phyloP scores from a whole-genome alignment of 2,797 vertebrate genomes.

The Sebastes minor region DNA sequence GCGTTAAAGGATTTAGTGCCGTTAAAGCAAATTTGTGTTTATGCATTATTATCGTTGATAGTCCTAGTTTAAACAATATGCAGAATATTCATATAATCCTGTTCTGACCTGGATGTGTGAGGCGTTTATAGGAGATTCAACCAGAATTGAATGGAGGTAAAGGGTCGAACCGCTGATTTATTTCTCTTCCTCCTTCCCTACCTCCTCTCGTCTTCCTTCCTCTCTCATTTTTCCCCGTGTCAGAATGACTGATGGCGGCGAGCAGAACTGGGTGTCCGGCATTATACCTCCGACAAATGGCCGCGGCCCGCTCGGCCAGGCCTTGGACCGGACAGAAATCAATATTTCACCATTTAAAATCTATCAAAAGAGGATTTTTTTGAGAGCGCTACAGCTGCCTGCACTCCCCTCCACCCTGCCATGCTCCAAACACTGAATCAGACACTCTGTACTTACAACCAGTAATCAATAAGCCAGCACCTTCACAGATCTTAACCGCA shows the following conservation, averaged over 20 bases:
- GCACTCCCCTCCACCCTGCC: slow-evolving; percentile 20
- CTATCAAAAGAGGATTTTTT: slow-evolving; percentile 85
- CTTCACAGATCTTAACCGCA: slow-evolving; percentile 77
- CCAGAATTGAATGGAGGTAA: slow-evolving; percentile 24
- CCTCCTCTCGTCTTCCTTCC: slow-evolving; percentile 39
- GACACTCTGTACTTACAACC: slow-evolving; percentile 77
- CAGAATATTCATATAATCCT: slow-evolving; percentile 2
- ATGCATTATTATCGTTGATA: too few species aligned
- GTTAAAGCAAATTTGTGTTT: too few species aligned
- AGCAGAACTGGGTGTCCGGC: slow-evolving; percentile 65
- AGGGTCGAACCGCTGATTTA: slow-evolving; percentile 53
- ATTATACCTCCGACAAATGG: slow-evolving; percentile 72
- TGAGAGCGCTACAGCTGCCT: slow-evolving; percentile 43
- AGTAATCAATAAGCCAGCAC: slow-evolving; percentile 81
- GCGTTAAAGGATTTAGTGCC: too few species aligned
- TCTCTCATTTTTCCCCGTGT: slow-evolving; percentile 68
- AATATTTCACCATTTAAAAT: slow-evolving; percentile 98
- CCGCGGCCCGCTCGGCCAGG: slow-evolving; percentile 58
- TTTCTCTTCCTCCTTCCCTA: slow-evolving; percentile 43
- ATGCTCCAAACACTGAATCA: slow-evolving; percentile 73
- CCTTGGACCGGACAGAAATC: slow-evolving; percentile 88
- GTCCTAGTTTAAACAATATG: background rate
- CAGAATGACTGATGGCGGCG: slow-evolving; percentile 90
- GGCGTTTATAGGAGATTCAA: background rate
- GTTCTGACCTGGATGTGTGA: background rate